These are phyloP conservation scores for Poecilia wingei DNA, from an alignment of 2,797 vertebrate species.

Conservation along the genomic window DNA sequence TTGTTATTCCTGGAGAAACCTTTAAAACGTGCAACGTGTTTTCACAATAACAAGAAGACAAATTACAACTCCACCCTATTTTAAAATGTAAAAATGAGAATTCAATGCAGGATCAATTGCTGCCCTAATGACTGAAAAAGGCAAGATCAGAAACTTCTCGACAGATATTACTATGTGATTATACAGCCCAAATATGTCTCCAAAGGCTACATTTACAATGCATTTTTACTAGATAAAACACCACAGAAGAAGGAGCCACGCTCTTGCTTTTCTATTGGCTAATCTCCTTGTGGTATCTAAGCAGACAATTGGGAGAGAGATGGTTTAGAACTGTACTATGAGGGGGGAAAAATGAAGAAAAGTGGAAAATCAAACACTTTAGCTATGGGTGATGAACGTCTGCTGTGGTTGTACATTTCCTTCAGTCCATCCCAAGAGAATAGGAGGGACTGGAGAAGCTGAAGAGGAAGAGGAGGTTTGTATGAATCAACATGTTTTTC, in stretches of 20 bases:
- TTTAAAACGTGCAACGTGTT: background rate
- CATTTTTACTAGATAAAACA: constrained; percentile 49
- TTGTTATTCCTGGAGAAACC: background rate
- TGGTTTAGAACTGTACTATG: constrained; percentile 64
- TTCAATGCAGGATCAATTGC: constrained; percentile 22
- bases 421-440: constrained; percentile 64
- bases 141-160: constrained; percentile 23
- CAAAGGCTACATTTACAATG: constrained; percentile 39
- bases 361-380: constrained; percentile 66
- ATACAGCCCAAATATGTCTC: constrained; percentile 30
- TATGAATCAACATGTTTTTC: constrained; percentile 81
- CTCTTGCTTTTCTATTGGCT: constrained; percentile 52
- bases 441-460: constrained; percentile 21
- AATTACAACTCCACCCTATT: background rate
- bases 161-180: constrained; percentile 34
- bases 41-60: background rate
- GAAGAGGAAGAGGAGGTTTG: constrained; percentile 63
- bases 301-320: constrained; percentile 52
- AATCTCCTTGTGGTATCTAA: constrained; percentile 31
- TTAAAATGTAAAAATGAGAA: constrained; percentile 12
- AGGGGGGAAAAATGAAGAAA: constrained; percentile 34
- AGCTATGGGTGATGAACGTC: constrained; percentile 65
- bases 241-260: constrained; percentile 30
- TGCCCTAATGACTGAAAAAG: constrained; percentile 23
- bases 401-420: constrained; percentile 53